Base-by-base conservation (phyloP, 2,113 vertebrate species). In the Deroptyus accipitrinus region DNA sequence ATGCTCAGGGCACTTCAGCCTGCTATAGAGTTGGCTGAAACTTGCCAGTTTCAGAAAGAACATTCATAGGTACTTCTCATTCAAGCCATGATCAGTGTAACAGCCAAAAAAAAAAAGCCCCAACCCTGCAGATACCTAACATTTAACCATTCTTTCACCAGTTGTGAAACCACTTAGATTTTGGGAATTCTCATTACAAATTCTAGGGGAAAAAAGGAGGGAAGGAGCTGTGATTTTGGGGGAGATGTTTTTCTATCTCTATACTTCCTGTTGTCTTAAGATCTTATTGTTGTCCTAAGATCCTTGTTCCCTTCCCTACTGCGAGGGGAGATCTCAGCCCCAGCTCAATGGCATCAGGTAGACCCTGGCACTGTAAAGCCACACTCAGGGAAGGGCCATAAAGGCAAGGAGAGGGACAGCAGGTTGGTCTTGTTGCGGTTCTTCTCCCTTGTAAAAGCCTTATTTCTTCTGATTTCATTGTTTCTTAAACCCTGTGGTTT, bases 181-280 rank as follows among this genome's bases (percentile, higher is more conserved):
- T 94, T 48, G 20, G 39, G 25, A 81, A 66, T 57, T 70, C 33
- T 70, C n/a, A 52, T 74, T n/a, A 70, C 30, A 63, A 78, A 51
- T 52, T 49, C 30, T 18, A 69, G 44, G 1, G 6, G 2, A 27
- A 13, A 23, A 41, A 37, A 27, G 24, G 30, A 11, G 17, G 8
- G 15, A 9, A 3, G 2, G 5, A 1, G 1, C 27, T 46, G 7
- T 69, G 12, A 49, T 8, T 35, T 66, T 28, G 55, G 7, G 17
- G 5, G 22, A 51, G 10, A 33, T 54, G 6, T 70, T 89, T 16
- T 80, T 6, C 33, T 92, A 35, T 33, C 19, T 81, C 22, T 46
- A 37, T 39, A 39, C 13, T 12, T 78, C 23, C 31, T 52, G 27
- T 48, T 83, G 4, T 7, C 28, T 67, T 87, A 20, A 64, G 17